Evolutionary conservation across 2,888 invertebrate species (phyloP).

Genomic region (Flexamia atlantica): DNA sequence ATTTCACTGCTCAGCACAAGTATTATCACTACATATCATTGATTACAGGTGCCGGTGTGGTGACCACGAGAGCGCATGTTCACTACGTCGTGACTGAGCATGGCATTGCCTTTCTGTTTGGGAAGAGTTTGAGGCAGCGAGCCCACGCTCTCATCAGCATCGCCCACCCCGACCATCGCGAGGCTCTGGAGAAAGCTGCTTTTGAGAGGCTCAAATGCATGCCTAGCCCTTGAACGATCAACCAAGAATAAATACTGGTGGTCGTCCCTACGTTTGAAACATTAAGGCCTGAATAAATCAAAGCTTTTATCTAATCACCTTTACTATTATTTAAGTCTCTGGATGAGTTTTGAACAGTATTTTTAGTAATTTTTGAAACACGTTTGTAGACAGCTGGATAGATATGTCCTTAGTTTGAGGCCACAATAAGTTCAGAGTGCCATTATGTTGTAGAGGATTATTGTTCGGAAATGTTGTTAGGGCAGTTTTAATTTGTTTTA

Average conservation of each 20-base stretch:
- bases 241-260: not conserved
- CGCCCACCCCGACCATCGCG: constrained; percentile 93
- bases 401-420: no score
- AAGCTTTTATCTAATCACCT: not conserved
- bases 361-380: not conserved
- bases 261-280: not conserved
- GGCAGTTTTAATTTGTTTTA: no score
- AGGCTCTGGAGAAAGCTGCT: constrained; percentile 90
- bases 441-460: no score
- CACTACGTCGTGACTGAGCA: constrained; percentile 96
- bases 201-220: constrained; percentile 90
- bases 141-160: constrained; percentile 93
- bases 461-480: no score
- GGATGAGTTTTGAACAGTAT: not conserved
- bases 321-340: constrained; percentile 4
- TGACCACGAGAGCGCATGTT: constrained; percentile 93
- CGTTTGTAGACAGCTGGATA: no score
- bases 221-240: constrained; percentile 79
- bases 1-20: no score
- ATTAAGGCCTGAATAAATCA: constrained; percentile 3
- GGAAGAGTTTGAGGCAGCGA: constrained; percentile 92
- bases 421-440: no score
- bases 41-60: constrained; percentile 93
- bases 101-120: constrained; percentile 93
- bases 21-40: no score